Evolutionary conservation across 2,797 vertebrate species (phyloP).

Genomic region (Tenualosa ilisha): DNA sequence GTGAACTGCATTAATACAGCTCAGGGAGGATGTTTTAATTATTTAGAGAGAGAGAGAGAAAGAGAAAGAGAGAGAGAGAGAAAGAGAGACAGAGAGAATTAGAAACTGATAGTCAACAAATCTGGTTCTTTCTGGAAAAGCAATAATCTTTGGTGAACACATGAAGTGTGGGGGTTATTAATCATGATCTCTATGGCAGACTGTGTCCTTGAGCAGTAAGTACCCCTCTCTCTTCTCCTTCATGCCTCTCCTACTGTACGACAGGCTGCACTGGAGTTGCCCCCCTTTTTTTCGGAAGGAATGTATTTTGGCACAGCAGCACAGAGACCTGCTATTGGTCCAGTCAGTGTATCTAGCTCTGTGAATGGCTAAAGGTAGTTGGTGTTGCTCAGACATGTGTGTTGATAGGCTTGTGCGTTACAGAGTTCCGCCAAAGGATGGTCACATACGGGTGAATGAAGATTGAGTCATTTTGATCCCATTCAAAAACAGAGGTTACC

Average conservation of each 20-base stretch:
- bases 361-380: conserved; percentile 68
- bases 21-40: conserved; percentile 1
- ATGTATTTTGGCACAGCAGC: not conserved
- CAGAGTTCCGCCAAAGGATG: conserved; percentile 58
- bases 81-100: not conserved
- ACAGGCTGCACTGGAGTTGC: conserved; percentile 12
- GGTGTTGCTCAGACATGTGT: conserved; percentile 67
- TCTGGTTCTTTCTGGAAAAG: conserved; percentile 3
- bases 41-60: not conserved
- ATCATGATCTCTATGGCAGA: not conserved
- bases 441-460: conserved; percentile 59
- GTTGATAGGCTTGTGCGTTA: conserved; percentile 67
- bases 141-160: conserved; percentile 19
- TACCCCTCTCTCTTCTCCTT: conserved; percentile 36
- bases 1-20: conserved; percentile 10
- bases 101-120: not conserved
- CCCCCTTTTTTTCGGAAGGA: conserved; percentile 6
- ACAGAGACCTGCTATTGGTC: not conserved
- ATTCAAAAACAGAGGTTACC: not conserved
- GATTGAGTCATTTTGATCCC: conserved; percentile 49
- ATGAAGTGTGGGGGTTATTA: conserved; percentile 10
- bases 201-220: conserved; percentile 9
- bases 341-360: conserved; percentile 39
- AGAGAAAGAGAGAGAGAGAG: not conserved
- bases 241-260: not conserved